Base-by-base conservation (phyloP, 2,888 invertebrate species). In the Thecophora atra region DNA sequence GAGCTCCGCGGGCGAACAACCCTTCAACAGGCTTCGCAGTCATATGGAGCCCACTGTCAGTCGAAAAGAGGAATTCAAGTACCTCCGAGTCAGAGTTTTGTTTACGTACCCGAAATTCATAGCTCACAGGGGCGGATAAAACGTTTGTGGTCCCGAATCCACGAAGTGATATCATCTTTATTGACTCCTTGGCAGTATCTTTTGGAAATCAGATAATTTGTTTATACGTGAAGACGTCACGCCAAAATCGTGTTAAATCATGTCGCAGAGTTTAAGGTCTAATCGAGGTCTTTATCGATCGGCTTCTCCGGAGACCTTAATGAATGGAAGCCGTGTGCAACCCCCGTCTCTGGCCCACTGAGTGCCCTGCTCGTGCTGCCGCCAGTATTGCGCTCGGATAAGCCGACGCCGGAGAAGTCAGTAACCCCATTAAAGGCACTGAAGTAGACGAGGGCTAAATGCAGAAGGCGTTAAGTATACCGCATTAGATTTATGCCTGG, bases 251-350 rank as follows among this genome's bases (percentile, higher is more conserved):
- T 47, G n/a, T 47, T 2, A 47, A 15, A 47, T n/a, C 11, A 47
- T 47, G 17, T 17, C 11, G 47, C 63, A 21, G 11, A 42, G 13
- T 19, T 63, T 63, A 44, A 42, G n/a, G 24, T 7, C 24, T 42
- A 19, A 42, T 63, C 63, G 37, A 3, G 63, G 28, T 28, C 47
- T 58, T 28, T 58, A 58, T 58, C 58, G 58, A 58, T 28, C 58
- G 52, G 26, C 24, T 63, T 84, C 81, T 81, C 82, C 76, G 75
- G 81, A 80, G 82, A 82, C 82, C 80, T 80, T 78, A 78, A 83
- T 84, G 85, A 85, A 85, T 82, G 83, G 83, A 85, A 84, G 85
- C 84, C 81, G 84, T 28, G 56, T 21, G 80, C 81, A 84, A 83
- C 81, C 82, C 82, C 75, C 74, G 70, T 44, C 58, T 56, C 65